phyloP scores from a whole-genome alignment of 2,797 vertebrate genomes.

The Chiloscyllium punctatum region DNA sequence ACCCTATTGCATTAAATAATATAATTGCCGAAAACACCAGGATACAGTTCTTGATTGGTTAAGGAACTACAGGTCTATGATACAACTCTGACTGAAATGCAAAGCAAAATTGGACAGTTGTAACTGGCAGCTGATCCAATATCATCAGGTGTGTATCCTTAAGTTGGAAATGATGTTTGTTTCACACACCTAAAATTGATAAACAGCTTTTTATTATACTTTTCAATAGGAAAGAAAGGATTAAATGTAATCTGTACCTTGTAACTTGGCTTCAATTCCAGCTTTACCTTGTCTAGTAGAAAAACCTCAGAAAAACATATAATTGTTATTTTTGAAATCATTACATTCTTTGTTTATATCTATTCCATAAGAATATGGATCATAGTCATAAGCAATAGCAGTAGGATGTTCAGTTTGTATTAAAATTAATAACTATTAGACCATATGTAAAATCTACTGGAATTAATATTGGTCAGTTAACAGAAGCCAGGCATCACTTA shows the following conservation, averaged over 20 bases:
- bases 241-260: slow-evolving; percentile 61
- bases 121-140: neutral
- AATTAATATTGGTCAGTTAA: neutral
- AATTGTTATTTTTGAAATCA: neutral
- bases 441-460: neutral
- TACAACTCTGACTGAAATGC: neutral
- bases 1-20: neutral
- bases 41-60: neutral
- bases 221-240: neutral
- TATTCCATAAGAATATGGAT: neutral
- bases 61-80: neutral
- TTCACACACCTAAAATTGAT: neutral
- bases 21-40: neutral
- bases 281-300: slow-evolving; percentile 68
- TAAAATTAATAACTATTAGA: neutral
- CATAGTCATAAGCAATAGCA: neutral
- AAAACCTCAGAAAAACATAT: slow-evolving; percentile 66
- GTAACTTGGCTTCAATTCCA: slow-evolving; percentile 90
- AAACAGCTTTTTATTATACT: neutral
- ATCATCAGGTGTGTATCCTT: neutral
- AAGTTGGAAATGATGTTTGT: neutral
- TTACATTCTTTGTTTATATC: neutral
- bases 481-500: no score
- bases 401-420: neutral
- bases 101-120: neutral